A percentile compares a stretch with the other conserved stretches of the same genome.
Conservation (phyloP, 2,797 vertebrate species). For the Enteromius trimaculatus region DNA sequence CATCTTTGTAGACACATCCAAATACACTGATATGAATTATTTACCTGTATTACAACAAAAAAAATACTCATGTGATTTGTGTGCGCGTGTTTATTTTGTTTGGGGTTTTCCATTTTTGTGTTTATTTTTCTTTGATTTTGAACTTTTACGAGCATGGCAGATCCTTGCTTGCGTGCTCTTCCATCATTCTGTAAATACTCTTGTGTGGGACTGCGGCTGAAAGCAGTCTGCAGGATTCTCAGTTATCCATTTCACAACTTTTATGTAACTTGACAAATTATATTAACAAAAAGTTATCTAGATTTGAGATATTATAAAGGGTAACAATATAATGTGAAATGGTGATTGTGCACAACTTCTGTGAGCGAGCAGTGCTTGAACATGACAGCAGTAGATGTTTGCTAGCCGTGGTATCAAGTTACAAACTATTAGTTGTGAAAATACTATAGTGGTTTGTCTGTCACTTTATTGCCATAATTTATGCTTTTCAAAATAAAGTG, state of each 20-base stretch:
- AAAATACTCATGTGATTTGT: conserved; percentile 65
- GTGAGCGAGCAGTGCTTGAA: conserved; percentile 60
- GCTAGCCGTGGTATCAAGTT: conserved; percentile 69
- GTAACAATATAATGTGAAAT: conserved; percentile 63
- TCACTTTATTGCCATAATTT: conserved; percentile 76
- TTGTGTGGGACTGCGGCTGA: conserved; percentile 59
- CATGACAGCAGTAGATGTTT: conserved; percentile 62
- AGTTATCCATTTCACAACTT: conserved; percentile 52
- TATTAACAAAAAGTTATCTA: conserved; percentile 65
- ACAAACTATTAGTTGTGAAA: conserved; percentile 71
- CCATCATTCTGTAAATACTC: conserved; percentile 73
- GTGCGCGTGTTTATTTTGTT: conserved; percentile 44
- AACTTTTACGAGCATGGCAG: conserved; percentile 59
- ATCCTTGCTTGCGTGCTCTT: conserved; percentile 50
- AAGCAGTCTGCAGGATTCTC: conserved; percentile 55
- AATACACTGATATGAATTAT: conserved; percentile 67
- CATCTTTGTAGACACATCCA: conserved; percentile 76
- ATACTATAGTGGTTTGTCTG: conserved; percentile 72
- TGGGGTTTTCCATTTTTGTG: conserved; percentile 57
- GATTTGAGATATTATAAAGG: conserved; percentile 64
- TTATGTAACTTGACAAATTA: conserved; percentile 68
- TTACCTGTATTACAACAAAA: conserved; percentile 70
- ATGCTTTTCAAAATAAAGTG: conserved; percentile 76
- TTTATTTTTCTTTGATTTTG: conserved; percentile 60
- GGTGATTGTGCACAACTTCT: conserved; percentile 60